Evolutionary conservation across 35 echinoderm and acorn worm genomes (phyloP).

Genomic region (Patiria miniata): DNA sequence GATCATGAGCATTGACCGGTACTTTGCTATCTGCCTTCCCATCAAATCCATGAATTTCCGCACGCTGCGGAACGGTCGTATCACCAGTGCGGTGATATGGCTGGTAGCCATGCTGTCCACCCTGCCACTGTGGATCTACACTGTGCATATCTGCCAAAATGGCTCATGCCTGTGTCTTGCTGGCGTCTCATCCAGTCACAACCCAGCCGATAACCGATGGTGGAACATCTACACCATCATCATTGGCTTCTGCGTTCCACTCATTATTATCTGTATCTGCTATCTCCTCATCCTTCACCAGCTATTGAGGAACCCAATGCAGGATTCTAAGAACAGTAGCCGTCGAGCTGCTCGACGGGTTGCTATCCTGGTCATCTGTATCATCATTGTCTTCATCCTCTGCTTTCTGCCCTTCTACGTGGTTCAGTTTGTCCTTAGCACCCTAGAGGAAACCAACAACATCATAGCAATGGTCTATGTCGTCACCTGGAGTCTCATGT

Average conservation of each 20-base stretch:
- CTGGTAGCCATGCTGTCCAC: conserved; percentile 49
- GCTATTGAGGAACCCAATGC: conserved; percentile 54
- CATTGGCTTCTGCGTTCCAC: conserved; percentile 72
- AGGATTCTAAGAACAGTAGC: conserved; percentile 75
- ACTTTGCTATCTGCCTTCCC: conserved; percentile 86
- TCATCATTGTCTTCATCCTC: conserved; percentile 80
- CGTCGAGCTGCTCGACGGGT: conserved; percentile 66
- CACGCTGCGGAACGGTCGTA: conserved; percentile 66
- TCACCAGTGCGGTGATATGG: conserved; percentile 68
- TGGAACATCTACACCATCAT: conserved; percentile 81
- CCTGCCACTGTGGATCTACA: conserved; percentile 84
- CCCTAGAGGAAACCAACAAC: background rate
- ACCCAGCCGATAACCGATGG: conserved; percentile 27
- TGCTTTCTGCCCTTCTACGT: conserved; percentile 87
- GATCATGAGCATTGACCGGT: conserved; percentile 88
- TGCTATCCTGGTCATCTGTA: conserved; percentile 77
- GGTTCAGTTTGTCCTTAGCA: conserved; percentile 62
- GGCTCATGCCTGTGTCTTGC: conserved; percentile 40
- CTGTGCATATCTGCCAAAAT: conserved; percentile 12
- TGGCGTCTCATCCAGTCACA: conserved; percentile 11
- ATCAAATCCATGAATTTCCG: conserved; percentile 87
- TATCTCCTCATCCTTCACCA: conserved; percentile 84
- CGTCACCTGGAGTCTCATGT: conserved; percentile 72
- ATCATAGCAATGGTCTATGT: conserved; percentile 27
- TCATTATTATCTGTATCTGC: conserved; percentile 75